Base-by-base conservation (phyloP, 2,888 invertebrate genomes). In the Therioaphis trifolii region DNA sequence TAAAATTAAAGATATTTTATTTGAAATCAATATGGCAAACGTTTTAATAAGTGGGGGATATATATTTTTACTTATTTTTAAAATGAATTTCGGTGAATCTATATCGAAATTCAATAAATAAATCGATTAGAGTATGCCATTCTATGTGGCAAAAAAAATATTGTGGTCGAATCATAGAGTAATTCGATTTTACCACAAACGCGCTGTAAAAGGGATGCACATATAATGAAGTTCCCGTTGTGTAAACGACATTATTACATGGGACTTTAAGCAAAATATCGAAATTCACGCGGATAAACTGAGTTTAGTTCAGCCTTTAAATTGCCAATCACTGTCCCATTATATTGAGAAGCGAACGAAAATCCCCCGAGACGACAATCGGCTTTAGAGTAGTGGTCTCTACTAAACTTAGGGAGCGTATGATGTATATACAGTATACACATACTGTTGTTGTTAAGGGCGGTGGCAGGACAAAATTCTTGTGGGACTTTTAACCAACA, bases 271-370 rank as follows among this genome's bases (percentile, higher is more conserved):
- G 80, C 80, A 82, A 72, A 82, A 82, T 82, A 82, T 72, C 80
- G 63, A 82, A 82, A 82, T 74, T 82, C 72, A 82, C 84, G 85
- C 80, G 84, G 80, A 85, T 85, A 85, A 85, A 85, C 85, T 71
- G 74, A 85, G 85, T 85, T 85, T 85, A 80, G 75, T 75, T 85
- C 84, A 79, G 79, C 84, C 80, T 82, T 82, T 82, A 85, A 85
- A 85, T 85, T 85, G 85, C 84, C 85, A 85, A 85, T 85, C 85
- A 85, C 85, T 84, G 85, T 85, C 84, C 85, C 85, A 85, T 85
- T 85, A 85, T 85, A 82, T 72, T 82, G 80, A 82, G 72, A 72
- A 49, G 49, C 80, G 71, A 82, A 61, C 80, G 80, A 18, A 46
- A 82, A 72, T 82, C 80, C 72, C 80, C 7, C 14, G 80, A 72